Conservation (phyloP, 1,140 invertebrate genomes). For the Melanaphis sacchari region DNA sequence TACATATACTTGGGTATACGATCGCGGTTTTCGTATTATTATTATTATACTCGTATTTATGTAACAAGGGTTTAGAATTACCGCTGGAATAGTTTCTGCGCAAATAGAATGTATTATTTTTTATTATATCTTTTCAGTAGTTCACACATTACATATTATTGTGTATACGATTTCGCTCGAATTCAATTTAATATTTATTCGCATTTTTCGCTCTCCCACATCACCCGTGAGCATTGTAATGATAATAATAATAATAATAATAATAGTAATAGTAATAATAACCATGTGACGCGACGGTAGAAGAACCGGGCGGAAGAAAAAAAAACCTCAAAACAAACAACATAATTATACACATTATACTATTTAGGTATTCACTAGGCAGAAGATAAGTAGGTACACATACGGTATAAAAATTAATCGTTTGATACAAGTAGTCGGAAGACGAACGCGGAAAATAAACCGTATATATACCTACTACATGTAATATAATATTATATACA, state of each 20-base stretch:
- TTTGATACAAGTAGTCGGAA: background rate
- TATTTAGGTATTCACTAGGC: background rate
- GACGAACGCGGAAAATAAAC: slow-evolving; percentile 7
- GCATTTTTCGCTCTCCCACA: background rate
- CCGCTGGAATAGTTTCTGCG: background rate
- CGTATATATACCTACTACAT: too few species aligned
- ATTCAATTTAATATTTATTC: slow-evolving; percentile 10
- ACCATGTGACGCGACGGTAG: background rate
- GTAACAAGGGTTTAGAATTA: slow-evolving; percentile 13
- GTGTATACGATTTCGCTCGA: background rate
- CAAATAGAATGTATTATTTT: background rate
- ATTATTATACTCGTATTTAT: background rate
- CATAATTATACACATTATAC: slow-evolving; percentile 33
- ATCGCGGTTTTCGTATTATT: background rate
- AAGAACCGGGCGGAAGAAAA: background rate
- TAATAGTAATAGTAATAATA: background rate
- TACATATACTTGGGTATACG: background rate
- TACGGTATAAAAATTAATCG: slow-evolving; percentile 42
- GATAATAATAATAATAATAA: background rate
- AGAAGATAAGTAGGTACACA: background rate
- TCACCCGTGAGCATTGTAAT: background rate
- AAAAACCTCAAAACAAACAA: slow-evolving; percentile 39
- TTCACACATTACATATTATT: background rate
- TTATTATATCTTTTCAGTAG: background rate
- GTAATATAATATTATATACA: background rate